Conservation (phyloP, 2,888 invertebrate species). For the Drosophila kambysellisi region DNA sequence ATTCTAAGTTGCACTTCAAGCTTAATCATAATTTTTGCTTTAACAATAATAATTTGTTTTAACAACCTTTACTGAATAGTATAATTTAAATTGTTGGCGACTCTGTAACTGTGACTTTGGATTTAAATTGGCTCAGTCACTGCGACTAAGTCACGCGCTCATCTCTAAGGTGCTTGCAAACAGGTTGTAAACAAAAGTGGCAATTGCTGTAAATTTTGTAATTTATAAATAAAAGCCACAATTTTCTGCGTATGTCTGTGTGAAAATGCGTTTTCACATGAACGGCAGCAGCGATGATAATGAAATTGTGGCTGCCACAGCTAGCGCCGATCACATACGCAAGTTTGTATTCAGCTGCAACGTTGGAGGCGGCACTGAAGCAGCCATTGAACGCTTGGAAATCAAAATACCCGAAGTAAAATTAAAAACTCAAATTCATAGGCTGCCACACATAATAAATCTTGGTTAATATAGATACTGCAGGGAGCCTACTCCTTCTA, state of each 20-base stretch:
- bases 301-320: constrained; percentile 58
- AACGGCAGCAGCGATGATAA: constrained; percentile 85
- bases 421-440: constrained; percentile 1
- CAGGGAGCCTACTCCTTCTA: constrained; percentile 97
- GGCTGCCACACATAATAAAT: background rate
- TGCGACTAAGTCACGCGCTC: constrained; percentile 2
- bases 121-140: no score
- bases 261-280: constrained; percentile 86
- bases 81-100: no score
- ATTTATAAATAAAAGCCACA: constrained; percentile 29
- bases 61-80: background rate
- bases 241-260: constrained; percentile 33
- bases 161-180: constrained; percentile 45
- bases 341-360: constrained; percentile 90
- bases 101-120: constrained; percentile 20
- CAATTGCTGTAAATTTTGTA: constrained; percentile 16
- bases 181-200: constrained; percentile 70
- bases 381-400: constrained; percentile 87
- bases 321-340: constrained; percentile 89
- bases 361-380: constrained; percentile 83
- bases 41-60: background rate
- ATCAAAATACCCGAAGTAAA: constrained; percentile 92
- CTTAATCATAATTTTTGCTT: background rate
- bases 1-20: background rate
- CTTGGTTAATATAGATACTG: constrained; percentile 87